Conservation (phyloP, 2,113 vertebrate species). For the Myocastor coypus region DNA sequence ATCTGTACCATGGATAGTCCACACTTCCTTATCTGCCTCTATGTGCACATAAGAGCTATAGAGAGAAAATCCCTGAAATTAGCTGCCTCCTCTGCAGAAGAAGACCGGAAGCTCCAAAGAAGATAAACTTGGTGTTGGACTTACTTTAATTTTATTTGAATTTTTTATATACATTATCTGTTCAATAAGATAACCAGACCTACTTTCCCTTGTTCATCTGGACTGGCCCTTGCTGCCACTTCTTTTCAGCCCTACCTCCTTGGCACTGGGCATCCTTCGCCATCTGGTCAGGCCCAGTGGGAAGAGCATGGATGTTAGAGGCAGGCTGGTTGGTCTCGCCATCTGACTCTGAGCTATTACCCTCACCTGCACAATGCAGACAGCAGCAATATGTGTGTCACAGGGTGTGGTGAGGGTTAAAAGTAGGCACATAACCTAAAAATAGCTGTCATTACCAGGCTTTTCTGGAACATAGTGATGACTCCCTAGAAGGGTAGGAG, state of each 20-base stretch:
- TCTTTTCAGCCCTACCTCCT: neutral
- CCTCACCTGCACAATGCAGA: neutral
- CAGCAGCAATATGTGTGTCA: neutral
- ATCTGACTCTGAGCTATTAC: neutral
- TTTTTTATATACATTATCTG: neutral
- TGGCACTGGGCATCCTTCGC: no score
- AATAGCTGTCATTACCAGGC: neutral
- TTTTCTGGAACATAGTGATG: neutral
- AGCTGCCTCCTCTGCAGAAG: neutral
- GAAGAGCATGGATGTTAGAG: neutral
- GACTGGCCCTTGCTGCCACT: rapidly evolving
- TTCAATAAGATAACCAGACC: neutral
- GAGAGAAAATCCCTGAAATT: neutral
- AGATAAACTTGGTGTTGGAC: neutral
- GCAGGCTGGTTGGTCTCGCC: neutral
- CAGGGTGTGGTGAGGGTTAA: neutral
- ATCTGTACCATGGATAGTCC: neutral
- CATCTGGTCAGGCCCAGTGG: rapidly evolving
- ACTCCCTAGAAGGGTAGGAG: neutral
- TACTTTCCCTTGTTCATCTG: neutral
- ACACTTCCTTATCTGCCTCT: neutral
- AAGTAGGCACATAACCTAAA: neutral
- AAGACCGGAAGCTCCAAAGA: neutral
- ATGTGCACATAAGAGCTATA: neutral
- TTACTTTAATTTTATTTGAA: neutral